Percentiles rank a stretch among this genome's conserved stretches.
Evolutionary conservation across 2,113 vertebrate species (phyloP).

Genomic region (crab-eating macaque (Macaca fascicularis)): T2T-MFA8v1.1 NC_088377.1:77089501-77090000

Average conservation of each 20-base stretch:
- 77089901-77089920: not conserved
- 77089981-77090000: not conserved
- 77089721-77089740: too few species aligned
- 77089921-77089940: too few species aligned
- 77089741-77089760: accelerated
- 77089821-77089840: not conserved
- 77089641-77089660: not conserved
- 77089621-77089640: too few species aligned
- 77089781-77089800: too few species aligned
- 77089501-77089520: not conserved
- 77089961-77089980: not conserved
- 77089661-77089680: not conserved
- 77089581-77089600: not conserved
- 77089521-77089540: not conserved
- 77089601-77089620: not conserved
- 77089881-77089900: not conserved
- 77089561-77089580: not conserved
- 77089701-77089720: not conserved
- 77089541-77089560: not conserved
- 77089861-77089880: not conserved
- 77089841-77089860: too few species aligned
- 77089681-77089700: not conserved
- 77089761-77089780: accelerated
- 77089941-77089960: not conserved
- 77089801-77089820: too few species aligned